Percentiles rank a stretch among this genome's conserved stretches.
Conservation (phyloP, 2,888 invertebrate genomes). For the Hypolimnas misippus region DNA sequence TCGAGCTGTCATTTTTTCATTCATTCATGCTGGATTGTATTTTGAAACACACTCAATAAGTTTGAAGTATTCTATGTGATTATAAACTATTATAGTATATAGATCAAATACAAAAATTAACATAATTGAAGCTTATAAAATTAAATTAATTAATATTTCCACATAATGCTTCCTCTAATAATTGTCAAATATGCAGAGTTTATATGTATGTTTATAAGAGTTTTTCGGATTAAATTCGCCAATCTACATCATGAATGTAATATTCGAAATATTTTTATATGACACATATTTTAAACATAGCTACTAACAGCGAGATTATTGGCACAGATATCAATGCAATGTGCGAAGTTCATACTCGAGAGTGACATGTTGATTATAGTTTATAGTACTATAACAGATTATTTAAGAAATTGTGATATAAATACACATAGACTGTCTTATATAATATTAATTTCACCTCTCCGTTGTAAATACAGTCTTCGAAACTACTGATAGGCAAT, state of each 20-base stretch:
- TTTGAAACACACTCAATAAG: too few species aligned
- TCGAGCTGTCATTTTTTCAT: too few species aligned
- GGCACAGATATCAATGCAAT: constrained; percentile 10
- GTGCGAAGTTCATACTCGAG: constrained; percentile 1
- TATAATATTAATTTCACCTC: constrained; percentile 5
- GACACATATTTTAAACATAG: constrained; percentile 12
- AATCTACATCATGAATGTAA: neutral
- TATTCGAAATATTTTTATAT: constrained; percentile 4
- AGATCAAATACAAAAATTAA: neutral
- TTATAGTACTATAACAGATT: neutral
- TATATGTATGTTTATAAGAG: neutral
- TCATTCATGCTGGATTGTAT: too few species aligned
- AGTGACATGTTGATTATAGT: neutral
- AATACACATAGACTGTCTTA: constrained; percentile 18
- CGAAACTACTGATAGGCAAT: constrained; percentile 35
- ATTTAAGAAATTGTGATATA: constrained; percentile 10
- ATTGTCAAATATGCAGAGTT: neutral
- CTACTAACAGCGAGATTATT: constrained; percentile 9
- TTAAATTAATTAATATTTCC: constrained; percentile 7
- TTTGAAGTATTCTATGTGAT: neutral
- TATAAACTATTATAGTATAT: neutral
- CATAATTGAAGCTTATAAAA: neutral
- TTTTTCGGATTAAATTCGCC: neutral
- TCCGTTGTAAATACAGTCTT: constrained; percentile 19
- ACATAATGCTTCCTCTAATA: neutral